Base-by-base conservation (phyloP, 1,140 invertebrate species). In the Saccostrea glomerata region DNA sequence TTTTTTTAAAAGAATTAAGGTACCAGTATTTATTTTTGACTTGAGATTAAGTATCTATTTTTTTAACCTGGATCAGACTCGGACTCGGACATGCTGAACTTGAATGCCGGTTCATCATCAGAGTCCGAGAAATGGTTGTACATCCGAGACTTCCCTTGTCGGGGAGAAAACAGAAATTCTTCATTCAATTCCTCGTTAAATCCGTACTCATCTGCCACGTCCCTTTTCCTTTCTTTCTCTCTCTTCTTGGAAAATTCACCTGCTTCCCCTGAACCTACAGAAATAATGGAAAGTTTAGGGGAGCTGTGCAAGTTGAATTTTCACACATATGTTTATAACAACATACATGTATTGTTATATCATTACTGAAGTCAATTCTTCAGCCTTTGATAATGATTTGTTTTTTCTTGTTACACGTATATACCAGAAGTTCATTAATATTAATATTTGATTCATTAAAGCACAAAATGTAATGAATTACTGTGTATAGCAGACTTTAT, bases 141-240 rank as follows among this genome's bases (percentile, higher is more conserved):
- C 12, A 82, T 54, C 56, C 85, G 58, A 66, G 86, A 56, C 47
- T 86, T 58, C 11, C 86, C 47, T 30, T 86, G 17, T 4, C 90
- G 83, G 13, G 91, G 86, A 20, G 90, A 84, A 86, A 93, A 93
- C 77, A 93, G 55, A 56, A 92, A 92, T 20, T 93, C 92, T 0
- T 92, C 89, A 88, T 92, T 88, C 3, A 93, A 83, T 0, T 90
- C 93, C 13, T 87, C 90, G 11, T 82, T 30, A 58, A 90, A 88
- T 30, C 92, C 92, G 86, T 70, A 87, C 63, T 93, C 93, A 15
- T 86, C 77, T 0, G 93, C 93, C 36, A 92, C 91, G 86, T 92
- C 87, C 20, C 88, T 23, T 56, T 87, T 87, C 56, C 63, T 83
- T 0, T 87, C 58, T 36, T 87, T 87, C 30, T 56, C 54, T 25